A percentile compares a stretch with the other conserved stretches of the same genome.
phyloP scores from a whole-genome alignment of 2,888 invertebrate genomes.

The Trichopria drosophilae region DNA sequence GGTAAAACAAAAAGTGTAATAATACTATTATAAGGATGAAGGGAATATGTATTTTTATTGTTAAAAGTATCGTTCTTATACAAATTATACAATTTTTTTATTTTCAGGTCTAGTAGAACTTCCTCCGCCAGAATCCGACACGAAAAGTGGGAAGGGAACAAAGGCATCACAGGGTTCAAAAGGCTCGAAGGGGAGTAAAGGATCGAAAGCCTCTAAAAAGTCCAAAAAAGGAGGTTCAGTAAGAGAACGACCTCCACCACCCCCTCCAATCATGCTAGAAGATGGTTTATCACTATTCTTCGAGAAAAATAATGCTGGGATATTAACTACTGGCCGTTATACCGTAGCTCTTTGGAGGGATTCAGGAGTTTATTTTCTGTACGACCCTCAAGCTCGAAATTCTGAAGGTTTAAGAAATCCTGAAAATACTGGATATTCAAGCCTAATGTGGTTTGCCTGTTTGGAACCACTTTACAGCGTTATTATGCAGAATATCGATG shows the following conservation, averaged over 20 bases:
- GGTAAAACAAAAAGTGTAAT: constrained; percentile 32
- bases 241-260: constrained; percentile 34
- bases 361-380: constrained; percentile 50
- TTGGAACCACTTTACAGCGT: constrained; percentile 46
- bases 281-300: constrained; percentile 48
- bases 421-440: constrained; percentile 38
- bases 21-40: background rate
- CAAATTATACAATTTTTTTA: no score
- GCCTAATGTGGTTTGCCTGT: constrained; percentile 53
- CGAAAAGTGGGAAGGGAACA: constrained; percentile 34
- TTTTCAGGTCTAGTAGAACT: constrained; percentile 38
- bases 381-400: constrained; percentile 44
- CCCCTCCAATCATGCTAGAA: constrained; percentile 42
- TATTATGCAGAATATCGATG: constrained; percentile 44
- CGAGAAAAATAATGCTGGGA: constrained; percentile 47
- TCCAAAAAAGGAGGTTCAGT: constrained; percentile 27
- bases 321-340: constrained; percentile 43
- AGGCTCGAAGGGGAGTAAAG: no score
- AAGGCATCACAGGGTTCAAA: no score
- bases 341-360: constrained; percentile 51
- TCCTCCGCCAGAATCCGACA: constrained; percentile 44
- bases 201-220: constrained; percentile 6
- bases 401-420: constrained; percentile 15
- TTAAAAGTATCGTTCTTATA: no score
- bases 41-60: no score